Base-by-base conservation (phyloP, 2,797 vertebrate species). In the Danionella dracula region DNA sequence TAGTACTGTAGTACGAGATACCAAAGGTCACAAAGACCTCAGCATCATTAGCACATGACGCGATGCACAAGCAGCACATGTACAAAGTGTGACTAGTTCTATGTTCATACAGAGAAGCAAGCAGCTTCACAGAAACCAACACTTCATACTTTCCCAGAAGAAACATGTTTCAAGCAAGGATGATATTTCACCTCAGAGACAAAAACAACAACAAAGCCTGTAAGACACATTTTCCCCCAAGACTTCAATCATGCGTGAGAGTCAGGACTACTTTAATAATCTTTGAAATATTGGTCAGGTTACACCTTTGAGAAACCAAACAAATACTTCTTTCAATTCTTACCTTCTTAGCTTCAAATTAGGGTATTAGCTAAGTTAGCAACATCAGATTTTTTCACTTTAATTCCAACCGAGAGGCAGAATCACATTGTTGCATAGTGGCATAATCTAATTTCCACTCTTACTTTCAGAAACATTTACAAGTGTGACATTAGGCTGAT, bases 361-460 rank as follows among this genome's bases (percentile, higher is more conserved):
- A n/a, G n/a, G n/a, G n/a, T n/a, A n/a, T n/a, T n/a, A n/a, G n/a
- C n/a, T n/a, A n/a, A n/a, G n/a, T n/a, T n/a, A n/a, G n/a, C n/a
- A n/a, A n/a, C n/a, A n/a, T n/a, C n/a, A n/a, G n/a, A n/a, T n/a
- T n/a, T n/a, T n/a, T n/a, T n/a, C n/a, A n/a, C n/a, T n/a, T n/a
- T n/a, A n/a, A n/a, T n/a, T n/a, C n/a, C n/a, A n/a, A n/a, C n/a
- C 8, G 15, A 8, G 40, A 55, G 35, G 1, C 15, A 11, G 9
- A 55, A 15, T 56, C 23, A 9, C 16, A 9, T 11, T 42, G 15
- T 11, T 4, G 17, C 16, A 17, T 7, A 58, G 42, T 35, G 65
- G 63, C 71, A 55, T 62, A 73, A 63, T 57, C 10, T 46, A 37
- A 66, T 53, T 45, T 44, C 29, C 23, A 48, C 66, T 35, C 5